Base-by-base conservation (phyloP, 1,140 invertebrate species). In the Lamellibrachia luymesi region DNA sequence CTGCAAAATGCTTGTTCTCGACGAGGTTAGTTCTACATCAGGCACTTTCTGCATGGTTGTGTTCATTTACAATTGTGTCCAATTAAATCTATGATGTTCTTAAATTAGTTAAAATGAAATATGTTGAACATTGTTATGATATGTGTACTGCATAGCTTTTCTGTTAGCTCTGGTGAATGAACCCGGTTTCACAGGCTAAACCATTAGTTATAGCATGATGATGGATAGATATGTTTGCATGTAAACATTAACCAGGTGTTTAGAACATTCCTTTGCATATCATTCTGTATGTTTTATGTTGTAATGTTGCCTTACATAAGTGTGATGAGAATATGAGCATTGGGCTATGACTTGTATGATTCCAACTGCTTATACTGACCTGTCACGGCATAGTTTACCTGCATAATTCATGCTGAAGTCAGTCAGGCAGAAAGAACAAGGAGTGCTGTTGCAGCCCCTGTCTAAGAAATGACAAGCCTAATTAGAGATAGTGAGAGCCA, bases 1-100 rank as follows among this genome's bases (percentile, higher is more conserved):
- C 94, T 99, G 99, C 97, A 98, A 98, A 96, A 99, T 99, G 96
- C 97, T 99, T 95, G 99, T 99, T 95, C 97, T 99, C 94, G 99
- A 99, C 97, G 99, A 99, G 95, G 96, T 96, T 94, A 94, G 90
- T 80, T 80, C 64, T 80, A 22, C 17, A 22, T 2, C 17, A 22
- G 2, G 64, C 25, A 80, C 2, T 8, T 8, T 80, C 17, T 6
- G 13, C 4, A 80, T 10, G 13, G 13, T 8, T 80, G 13, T 17
- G 17, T 22, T 80, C 64, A 22, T 6, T 80, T 80, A 80, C 64
- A 56, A 13, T 56, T 80, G 13, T 80, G 64, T 80, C 25, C 4
- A 6, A 22, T 4, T 80, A 80, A 80, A 80, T 8, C 51, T 52
- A 52, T 52, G 51, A 52, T 10, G n/a, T 6, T 52, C 51, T 52